Evolutionary conservation across 2,888 invertebrate genomes (phyloP).

Genomic region (Ephialtes manifestator): DNA sequence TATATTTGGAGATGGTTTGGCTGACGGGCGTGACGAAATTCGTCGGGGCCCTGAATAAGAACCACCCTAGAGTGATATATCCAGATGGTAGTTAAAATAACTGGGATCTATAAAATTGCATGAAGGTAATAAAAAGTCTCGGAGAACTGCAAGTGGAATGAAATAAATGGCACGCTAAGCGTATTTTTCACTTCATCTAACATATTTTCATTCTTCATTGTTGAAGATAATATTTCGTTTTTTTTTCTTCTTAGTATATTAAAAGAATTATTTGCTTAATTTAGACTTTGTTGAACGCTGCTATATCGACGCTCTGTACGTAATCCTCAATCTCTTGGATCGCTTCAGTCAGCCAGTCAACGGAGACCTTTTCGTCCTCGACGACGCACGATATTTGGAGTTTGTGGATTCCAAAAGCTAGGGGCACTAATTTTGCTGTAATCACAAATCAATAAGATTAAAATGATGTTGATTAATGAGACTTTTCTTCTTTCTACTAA

Average conservation of each 20-base stretch:
- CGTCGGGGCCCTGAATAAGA: no score
- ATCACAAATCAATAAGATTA: conserved; percentile 70
- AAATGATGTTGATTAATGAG: not conserved
- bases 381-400: conserved; percentile 97
- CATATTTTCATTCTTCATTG: conserved; percentile 4
- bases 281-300: conserved; percentile 97
- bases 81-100: no score
- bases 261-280: conserved; percentile 66
- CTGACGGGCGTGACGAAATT: no score
- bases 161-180: conserved; percentile 75
- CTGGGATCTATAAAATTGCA: conserved; percentile 22
- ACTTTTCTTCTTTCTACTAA: conserved; percentile 11
- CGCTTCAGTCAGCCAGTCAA: conserved; percentile 95
- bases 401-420: conserved; percentile 97
- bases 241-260: conserved; percentile 13
- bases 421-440: conserved; percentile 94
- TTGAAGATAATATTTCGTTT: conserved; percentile 34
- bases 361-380: conserved; percentile 98
- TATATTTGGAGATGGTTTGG: no score
- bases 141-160: conserved; percentile 79
- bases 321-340: conserved; percentile 94
- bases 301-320: conserved; percentile 97
- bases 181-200: conserved; percentile 67
- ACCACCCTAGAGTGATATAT: no score
- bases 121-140: conserved; percentile 40